Percentiles rank a stretch among this genome's conserved stretches.
Conservation (phyloP, 2,113 vertebrate genomes). For the Seriola aureovittata region DNA sequence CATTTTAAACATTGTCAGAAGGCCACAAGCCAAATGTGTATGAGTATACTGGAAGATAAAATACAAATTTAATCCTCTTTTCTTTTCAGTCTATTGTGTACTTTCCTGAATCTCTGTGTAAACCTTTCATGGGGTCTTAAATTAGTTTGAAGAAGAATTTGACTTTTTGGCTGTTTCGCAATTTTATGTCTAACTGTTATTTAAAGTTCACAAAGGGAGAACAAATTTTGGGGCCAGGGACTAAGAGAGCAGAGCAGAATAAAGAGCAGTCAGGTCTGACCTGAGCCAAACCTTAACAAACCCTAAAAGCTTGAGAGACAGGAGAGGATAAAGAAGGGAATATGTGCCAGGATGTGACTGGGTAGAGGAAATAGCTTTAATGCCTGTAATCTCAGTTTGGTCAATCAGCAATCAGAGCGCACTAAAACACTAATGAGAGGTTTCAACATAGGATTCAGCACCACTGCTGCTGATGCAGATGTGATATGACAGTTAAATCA, state of each 20-base stretch:
- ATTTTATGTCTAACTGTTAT: constrained; percentile 13
- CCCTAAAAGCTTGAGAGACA: constrained; percentile 47
- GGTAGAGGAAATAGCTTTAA: constrained; percentile 67
- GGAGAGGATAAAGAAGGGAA: constrained; percentile 45
- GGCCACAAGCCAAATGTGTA: not conserved
- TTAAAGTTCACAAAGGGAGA: constrained; percentile 36
- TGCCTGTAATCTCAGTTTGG: constrained; percentile 67
- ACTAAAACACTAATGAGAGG: constrained; percentile 75
- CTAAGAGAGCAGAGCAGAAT: constrained; percentile 26
- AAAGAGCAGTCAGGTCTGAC: constrained; percentile 38
- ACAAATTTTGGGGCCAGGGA: constrained; percentile 11
- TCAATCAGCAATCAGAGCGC: constrained; percentile 79
- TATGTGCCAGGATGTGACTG: constrained; percentile 55
- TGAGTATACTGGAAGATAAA: not conserved
- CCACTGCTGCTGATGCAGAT: constrained; percentile 64
- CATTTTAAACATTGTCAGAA: not conserved
- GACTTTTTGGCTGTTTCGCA: not conserved
- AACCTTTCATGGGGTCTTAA: constrained; percentile 8
- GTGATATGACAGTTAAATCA: constrained; percentile 71
- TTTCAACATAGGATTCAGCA: constrained; percentile 59
- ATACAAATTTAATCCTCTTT: not conserved
- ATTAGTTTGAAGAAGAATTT: constrained; percentile 10
- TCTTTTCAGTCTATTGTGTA: not conserved
- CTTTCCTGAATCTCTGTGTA: not conserved
- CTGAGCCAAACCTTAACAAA: constrained; percentile 38